Base-by-base conservation (phyloP, 2,113 vertebrate species). In the Ondatra zibethicus region DNA sequence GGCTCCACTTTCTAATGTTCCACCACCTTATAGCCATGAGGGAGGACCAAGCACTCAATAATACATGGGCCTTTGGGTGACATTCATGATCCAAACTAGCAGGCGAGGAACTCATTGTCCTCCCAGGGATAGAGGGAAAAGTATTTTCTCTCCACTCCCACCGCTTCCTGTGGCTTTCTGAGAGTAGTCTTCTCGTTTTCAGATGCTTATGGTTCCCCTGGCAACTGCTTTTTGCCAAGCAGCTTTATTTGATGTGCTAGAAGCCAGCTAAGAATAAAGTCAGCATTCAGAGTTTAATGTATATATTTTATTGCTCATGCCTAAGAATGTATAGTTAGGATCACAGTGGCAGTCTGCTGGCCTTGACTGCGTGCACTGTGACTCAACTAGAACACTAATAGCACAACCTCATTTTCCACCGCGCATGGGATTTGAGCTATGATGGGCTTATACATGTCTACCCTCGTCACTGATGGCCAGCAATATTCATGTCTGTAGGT, bases 201-300 rank as follows among this genome's bases (percentile, higher is more conserved):
- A 88, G 78, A 50, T n/a, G 47, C 33, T 65, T 87, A 33, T n/a
- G 17, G 42, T 92, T 94, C n/a, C 89, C 85, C 4, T 72, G 52
- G 94, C 70, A 96, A 93, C 86, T 85, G 50, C 70, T 58, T 93
- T 95, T 77, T 91, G 81, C 81, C 91, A 86, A 85, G 33, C 29
- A 84, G 77, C 21, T 86, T 66, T 92, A 89, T 89, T 21, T 1
- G 55, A 72, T 80, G 42, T 89, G 31, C 52, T 93, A 36, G 75
- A 94, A 45, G 66, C 39, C 61, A 90, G 73, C 82, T 81, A 55
- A 92, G 92, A 95, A 50, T 95, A 88, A 91, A 88, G 61, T 12
- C 50, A 47, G 66, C 58, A 61, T 76, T 50, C 23, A 72, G 23
- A 5, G 10, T 52, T 42, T 68, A 17, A n/a, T 78, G 33, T n/a